phyloP scores from a whole-genome alignment of 2,888 invertebrate species.

The Neoitamus cyanurus region DNA sequence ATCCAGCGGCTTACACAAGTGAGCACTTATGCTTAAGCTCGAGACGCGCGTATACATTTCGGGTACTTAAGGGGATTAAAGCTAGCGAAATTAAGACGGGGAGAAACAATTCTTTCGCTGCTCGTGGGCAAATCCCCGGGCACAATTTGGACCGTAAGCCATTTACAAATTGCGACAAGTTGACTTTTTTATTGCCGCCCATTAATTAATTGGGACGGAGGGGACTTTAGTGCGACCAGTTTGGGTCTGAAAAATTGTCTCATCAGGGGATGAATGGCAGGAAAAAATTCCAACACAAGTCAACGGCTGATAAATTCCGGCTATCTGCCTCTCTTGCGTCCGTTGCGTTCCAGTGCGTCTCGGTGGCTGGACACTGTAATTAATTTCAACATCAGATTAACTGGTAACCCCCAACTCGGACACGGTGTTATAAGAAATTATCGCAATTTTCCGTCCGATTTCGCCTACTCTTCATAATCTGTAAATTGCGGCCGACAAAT shows the following conservation, averaged over 20 bases:
- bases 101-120: slow-evolving; percentile 13
- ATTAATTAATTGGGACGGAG: slow-evolving; percentile 25
- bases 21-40: slow-evolving; percentile 36
- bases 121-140: neutral
- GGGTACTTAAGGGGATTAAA: slow-evolving; percentile 26
- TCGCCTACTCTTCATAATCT: neutral
- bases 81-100: slow-evolving; percentile 25
- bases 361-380: neutral
- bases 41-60: slow-evolving; percentile 12
- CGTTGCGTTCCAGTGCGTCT: neutral
- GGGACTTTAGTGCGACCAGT: neutral
- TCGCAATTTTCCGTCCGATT: neutral
- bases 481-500: neutral
- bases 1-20: slow-evolving; percentile 36
- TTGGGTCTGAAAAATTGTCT: neutral
- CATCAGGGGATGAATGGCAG: neutral
- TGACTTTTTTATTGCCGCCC: slow-evolving; percentile 13
- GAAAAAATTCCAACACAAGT: neutral
- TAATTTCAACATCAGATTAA: neutral
- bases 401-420: neutral
- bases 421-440: neutral
- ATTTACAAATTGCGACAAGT: slow-evolving; percentile 42
- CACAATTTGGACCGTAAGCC: neutral
- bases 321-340: neutral
- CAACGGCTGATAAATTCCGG: neutral